Base-by-base conservation (phyloP, 1,140 invertebrate species). In the Sitodiplosis mosellana region DNA sequence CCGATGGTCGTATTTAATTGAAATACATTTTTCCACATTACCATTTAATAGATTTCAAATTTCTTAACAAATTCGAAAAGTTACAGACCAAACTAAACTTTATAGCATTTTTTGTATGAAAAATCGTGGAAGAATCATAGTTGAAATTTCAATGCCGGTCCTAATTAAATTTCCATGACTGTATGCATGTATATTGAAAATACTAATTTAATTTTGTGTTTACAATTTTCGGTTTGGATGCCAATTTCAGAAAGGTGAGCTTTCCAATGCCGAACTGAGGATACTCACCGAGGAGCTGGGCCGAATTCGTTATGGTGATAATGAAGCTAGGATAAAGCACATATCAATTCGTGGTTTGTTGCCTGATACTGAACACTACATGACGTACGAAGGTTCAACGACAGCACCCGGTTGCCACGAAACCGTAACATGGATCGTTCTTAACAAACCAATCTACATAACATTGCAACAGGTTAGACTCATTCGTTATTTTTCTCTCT, bases 371-470 rank as follows among this genome's bases (percentile, higher is more conserved):
- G 83, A 88, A 57, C 85, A 89, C 66, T 96, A 93, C 68, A 91
- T 96, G 80, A 95, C 92, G 20, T 96, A 96, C 67, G 92, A 96
- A 57, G 92, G 92, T 33, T 94, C 89, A 40, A 87, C 87, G 15
- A 96, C 91, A 38, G 87, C 87, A 67, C 92, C 92, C 1, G 85
- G 84, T 49, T 90, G 87, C 68, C 84, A 88, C 68, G 87, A 91
- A 65, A 90, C 87, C 20, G 85, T 88, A 63, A 93, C 89, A 53
- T 96, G 92, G 92, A 77, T 95, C 59, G 83, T 96, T 53, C 73
- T 93, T 57, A 96, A 96, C 69, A 93, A 91, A 67, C 91, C 92
- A 40, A 90, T 96, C 63, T 96, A 95, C 66, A 90, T 92, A 61
- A 90, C 86, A 43, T 87, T 87, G 65, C 84, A 91, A 75, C 87